Base-by-base conservation (phyloP, 1,140 invertebrate genomes). In the Drosophila nigrodunni region DNA sequence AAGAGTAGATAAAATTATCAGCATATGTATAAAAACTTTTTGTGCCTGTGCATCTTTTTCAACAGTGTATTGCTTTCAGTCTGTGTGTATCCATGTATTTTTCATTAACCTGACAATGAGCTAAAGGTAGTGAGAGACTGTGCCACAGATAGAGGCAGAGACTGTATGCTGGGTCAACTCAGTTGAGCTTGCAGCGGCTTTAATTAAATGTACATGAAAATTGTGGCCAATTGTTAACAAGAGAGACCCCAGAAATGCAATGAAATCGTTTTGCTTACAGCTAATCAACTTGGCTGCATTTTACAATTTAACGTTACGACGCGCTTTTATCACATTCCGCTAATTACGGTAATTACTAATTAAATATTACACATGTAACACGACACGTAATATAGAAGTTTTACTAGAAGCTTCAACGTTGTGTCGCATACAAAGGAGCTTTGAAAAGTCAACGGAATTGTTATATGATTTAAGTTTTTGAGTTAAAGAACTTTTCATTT, bases 161-260 rank as follows among this genome's bases (percentile, higher is more conserved):
- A 30, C 25, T 30, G 41, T 50, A n/a, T 15, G 18, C 1, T 43
- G n/a, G 41, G 41, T 43, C 41, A 43, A n/a, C 11, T 37, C 46
- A 47, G 46, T 10, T 35, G 30, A 52, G 41, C 50, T 13, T 18
- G 15, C 39, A 52, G 57, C 15, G 35, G 10, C 43, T 69, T 80
- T 59, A 68, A 76, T 80, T 74, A 75, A 83, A 80, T 66, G 49
- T 30, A 13, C 46, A 70, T 62, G 25, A 30, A 68, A 58, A 58
- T 68, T 59, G 61, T 15, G 34, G 50, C 41, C 41, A 34, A 21
- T 34, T 46, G 59, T 61, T 61, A 37, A 25, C 46, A 35, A 61
- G 34, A 7, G 1, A 7, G 6, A 44, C 7, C 57, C 39, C 11
- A 30, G 18, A 44, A 65, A 55, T 54, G 18, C 61, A 54, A 35